Conservation (phyloP, 2,797 vertebrate genomes). For the Menidia menidia region DNA sequence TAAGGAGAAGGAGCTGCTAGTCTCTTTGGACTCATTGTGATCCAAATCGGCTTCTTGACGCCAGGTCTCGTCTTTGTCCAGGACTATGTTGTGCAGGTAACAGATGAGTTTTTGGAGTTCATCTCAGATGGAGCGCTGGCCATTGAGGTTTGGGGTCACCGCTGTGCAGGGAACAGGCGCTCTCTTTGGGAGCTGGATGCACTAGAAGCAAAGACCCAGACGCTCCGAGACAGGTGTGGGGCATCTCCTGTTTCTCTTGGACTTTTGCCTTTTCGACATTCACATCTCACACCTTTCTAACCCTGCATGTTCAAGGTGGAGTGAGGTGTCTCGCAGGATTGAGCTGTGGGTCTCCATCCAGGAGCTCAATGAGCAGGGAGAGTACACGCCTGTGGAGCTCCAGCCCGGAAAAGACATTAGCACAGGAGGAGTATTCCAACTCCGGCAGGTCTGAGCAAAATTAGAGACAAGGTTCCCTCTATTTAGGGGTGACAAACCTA, state of each 20-base stretch:
- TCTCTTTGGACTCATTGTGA: not conserved
- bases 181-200: constrained; percentile 92
- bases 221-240: constrained; percentile 90
- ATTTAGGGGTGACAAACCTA: constrained; percentile 10
- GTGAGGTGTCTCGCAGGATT: constrained; percentile 93
- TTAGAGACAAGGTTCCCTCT: constrained; percentile 10
- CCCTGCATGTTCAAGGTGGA: constrained; percentile 86
- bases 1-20: constrained; percentile 56
- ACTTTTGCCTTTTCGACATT: not conserved
- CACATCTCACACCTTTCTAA: constrained; percentile 20
- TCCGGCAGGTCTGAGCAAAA: constrained; percentile 87
- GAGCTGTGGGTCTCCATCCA: constrained; percentile 95
- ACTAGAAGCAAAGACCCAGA: constrained; percentile 93
- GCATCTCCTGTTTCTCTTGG: not conserved
- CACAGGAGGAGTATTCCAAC: constrained; percentile 96
- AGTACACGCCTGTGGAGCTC: constrained; percentile 93
- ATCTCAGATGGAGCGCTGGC: constrained; percentile 95
- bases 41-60: not conserved
- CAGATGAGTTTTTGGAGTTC: constrained; percentile 97
- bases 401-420: constrained; percentile 92
- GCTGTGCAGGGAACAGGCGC: constrained; percentile 91
- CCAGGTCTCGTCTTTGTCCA: constrained; percentile 59
- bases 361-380: constrained; percentile 95
- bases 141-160: constrained; percentile 98
- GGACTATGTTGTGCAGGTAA: constrained; percentile 93